Evolutionary conservation across 2,797 vertebrate species (phyloP).

Genomic region (Chelon auratus): DNA sequence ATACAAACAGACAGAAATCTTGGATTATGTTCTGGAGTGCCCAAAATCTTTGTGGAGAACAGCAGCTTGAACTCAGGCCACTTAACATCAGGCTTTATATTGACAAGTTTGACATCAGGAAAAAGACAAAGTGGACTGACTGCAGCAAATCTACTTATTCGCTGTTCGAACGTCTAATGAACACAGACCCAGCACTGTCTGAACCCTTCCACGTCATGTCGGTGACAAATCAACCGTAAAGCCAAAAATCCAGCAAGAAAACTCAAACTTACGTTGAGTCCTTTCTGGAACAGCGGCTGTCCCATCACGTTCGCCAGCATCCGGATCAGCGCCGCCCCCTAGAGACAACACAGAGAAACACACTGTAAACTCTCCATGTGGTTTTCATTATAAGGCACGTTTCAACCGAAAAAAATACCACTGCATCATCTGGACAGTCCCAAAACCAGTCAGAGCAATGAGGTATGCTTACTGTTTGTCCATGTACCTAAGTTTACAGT

Average conservation of each 20-base stretch:
- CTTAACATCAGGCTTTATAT: too few relatives aligned
- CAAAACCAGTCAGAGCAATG: too few relatives aligned
- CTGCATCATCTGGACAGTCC: too few relatives aligned
- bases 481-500: too few relatives aligned
- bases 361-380: not conserved
- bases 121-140: not conserved
- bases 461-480: too few relatives aligned
- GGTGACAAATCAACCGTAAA: slow-evolving; percentile 34
- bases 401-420: too few relatives aligned
- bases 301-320: slow-evolving; percentile 99
- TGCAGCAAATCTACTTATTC: slow-evolving; percentile 28
- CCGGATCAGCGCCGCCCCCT: slow-evolving; percentile 98
- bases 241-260: slow-evolving; percentile 18
- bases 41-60: not conserved
- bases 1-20: not conserved
- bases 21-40: not conserved
- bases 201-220: slow-evolving; percentile 1
- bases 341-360: slow-evolving; percentile 55
- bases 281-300: slow-evolving; percentile 93
- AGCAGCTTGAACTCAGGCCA: too few relatives aligned
- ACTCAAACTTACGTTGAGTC: slow-evolving; percentile 91
- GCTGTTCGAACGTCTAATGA: not conserved
- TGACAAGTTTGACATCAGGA: slow-evolving; percentile 1
- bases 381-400: too few relatives aligned
- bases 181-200: not conserved